Base-by-base conservation (phyloP, 1,140 invertebrate species). In the Parasteatoda tepidariorum region DNA sequence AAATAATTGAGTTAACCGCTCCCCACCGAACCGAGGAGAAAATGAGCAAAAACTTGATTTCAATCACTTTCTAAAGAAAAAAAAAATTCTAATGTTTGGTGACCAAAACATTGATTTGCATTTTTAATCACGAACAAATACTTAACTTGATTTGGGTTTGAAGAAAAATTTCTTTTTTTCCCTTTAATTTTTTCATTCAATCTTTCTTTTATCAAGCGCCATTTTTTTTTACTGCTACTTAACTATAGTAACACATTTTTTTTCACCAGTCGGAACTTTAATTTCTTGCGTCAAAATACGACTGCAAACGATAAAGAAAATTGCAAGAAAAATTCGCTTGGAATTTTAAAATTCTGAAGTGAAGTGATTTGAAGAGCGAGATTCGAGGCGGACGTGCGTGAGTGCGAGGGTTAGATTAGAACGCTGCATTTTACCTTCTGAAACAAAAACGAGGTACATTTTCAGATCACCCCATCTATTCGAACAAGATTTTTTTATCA, bases 71-170 rank as follows among this genome's bases (percentile, higher is more conserved):
- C 22, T 22, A 30, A 18, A 48, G 67, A 22, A 33, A 70, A 82
- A 82, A 82, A 82, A 82, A 41, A 11, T 30, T 41, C 33, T 82
- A 82, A 82, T 82, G 78, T 82, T 82, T 82, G 78, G 78, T 71
- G 67, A 82, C 78, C 67, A 82, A 82, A 82, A 82, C 78, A 71
- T 70, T 82, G 64, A 82, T 82, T 82, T 82, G 78, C 78, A 82
- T 82, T 82, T 82, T 82, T 82, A 82, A 82, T 82, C 78, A 82
- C 68, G 78, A 54, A 48, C 78, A 82, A 82, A 82, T 82, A 82
- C 78, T 82, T 82, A 82, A 82, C 78, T 82, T 82, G 78, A 82
- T 82, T 82, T 82, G 57, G 78, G 54, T 79, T 79, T 79, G 76
- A 26, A 24, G 55, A 61, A 61, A 33, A 68, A 6, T 61, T 82